Evolutionary conservation across 2,888 invertebrate genomes (phyloP), one percentile per base, ranked within the genome.

Genomic region (Cerceris rybyensis): DNA sequence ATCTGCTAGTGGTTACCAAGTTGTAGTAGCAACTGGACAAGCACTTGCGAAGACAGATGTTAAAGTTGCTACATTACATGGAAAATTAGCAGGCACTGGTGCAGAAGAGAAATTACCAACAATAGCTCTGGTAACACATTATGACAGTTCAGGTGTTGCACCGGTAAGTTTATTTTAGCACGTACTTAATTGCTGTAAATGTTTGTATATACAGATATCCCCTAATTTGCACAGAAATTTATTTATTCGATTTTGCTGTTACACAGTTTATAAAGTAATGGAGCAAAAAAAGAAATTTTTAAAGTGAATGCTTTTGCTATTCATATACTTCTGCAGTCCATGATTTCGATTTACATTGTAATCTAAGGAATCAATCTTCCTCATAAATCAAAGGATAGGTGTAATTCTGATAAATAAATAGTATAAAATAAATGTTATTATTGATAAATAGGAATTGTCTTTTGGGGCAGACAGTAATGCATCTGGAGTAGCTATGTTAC

Each of bases 1-100:
- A n/a, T 96, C 97, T 16, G 98, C 98, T 0, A 98, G 98, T 93
- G 98, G 98, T 9, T 98, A 98, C 93, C 98, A 98, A 93, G 95
- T 98, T 89, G 97, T 97, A 80, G 96, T 98, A 41, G 95, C 96
- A 75, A 95, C 97, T 7, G 94, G 96, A 17, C 95, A 95, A 79
- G 95, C 96, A 42, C 93, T 95, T 68, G 94, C 95, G 6, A 95
- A 96, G 88, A 93, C 95, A 83, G 98, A 98, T 87, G 95, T 97
- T 43, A 96, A 96, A 92, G 95, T 98, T 16, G 95, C 96, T n/a
- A 97, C 97, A 6, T 94, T 99, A 64, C 96, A 98, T 91, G 98
- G 97, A 28, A 97, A 96, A 92, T 93, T 98, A 79, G 93, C 95
- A 8, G 98, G 97, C 0, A 95, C 96, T 28, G 95, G 95, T 50